These are phyloP conservation scores for Squalus acanthias DNA, from an alignment of 2,797 vertebrate genomes.

Conservation along the genomic window DNA sequence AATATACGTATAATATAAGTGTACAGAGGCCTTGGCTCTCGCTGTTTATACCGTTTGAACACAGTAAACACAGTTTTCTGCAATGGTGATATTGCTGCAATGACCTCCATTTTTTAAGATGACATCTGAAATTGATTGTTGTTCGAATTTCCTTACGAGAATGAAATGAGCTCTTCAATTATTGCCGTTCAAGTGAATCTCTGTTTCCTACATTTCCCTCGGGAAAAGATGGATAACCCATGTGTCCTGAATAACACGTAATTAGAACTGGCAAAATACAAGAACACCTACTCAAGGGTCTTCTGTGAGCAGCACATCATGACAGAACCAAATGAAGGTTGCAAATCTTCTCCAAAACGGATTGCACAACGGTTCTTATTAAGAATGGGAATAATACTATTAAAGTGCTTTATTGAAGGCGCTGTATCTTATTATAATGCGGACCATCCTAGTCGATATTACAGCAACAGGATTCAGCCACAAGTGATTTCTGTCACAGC, in stretches of 20 bases:
- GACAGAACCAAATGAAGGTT: constrained; percentile 33
- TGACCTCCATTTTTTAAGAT: constrained; percentile 66
- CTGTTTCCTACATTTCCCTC: constrained; percentile 46
- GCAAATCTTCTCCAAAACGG: not conserved
- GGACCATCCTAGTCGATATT: not conserved
- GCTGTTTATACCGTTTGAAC: constrained; percentile 48
- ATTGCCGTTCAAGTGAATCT: constrained; percentile 61
- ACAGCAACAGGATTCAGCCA: not conserved
- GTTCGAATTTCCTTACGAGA: constrained; percentile 67
- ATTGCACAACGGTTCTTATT: not conserved
- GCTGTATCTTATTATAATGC: constrained; percentile 12
- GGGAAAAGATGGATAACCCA: constrained; percentile 51
- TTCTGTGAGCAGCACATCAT: constrained; percentile 5
- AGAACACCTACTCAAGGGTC: constrained; percentile 44
- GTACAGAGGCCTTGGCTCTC: constrained; percentile 45
- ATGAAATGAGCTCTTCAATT: constrained; percentile 71
- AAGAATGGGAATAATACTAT: constrained; percentile 1
- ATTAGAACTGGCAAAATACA: constrained; percentile 47
- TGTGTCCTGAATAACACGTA: constrained; percentile 52
- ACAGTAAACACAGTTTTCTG: constrained; percentile 50
- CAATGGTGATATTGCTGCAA: constrained; percentile 45
- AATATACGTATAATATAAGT: constrained; percentile 41
- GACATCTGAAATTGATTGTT: constrained; percentile 66
- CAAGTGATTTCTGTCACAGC: constrained; percentile 1
- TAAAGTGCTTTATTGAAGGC: constrained; percentile 22